These are phyloP conservation scores for Pectinophora gossypiella DNA, from an alignment of 1,140 invertebrate genomes.

Conservation along the genomic window DNA sequence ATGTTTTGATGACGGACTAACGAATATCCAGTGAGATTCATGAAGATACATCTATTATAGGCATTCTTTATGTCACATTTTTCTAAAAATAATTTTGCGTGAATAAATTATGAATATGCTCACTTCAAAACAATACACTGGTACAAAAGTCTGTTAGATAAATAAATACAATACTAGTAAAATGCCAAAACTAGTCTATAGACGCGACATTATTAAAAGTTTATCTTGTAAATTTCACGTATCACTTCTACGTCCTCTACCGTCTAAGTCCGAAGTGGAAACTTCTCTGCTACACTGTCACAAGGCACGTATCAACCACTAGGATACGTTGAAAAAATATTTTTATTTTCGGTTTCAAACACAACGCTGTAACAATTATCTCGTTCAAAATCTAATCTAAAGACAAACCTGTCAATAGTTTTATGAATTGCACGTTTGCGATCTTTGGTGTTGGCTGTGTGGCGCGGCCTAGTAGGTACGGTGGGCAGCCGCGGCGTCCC, in stretches of 20 bases:
- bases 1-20: constrained; percentile 2
- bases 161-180: constrained; percentile 45
- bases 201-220: constrained; percentile 31
- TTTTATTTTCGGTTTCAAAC: constrained; percentile 38
- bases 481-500: constrained; percentile 8
- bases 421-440: constrained; percentile 37
- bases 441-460: constrained; percentile 49
- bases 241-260: neutral
- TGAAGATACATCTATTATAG: no score
- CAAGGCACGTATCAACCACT: constrained; percentile 61
- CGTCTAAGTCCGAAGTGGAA: neutral
- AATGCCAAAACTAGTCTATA: constrained; percentile 54
- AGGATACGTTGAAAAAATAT: constrained; percentile 68
- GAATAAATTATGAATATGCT: constrained; percentile 12
- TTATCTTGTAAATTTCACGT: neutral
- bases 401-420: constrained; percentile 14
- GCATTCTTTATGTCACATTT: no score
- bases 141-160: constrained; percentile 22
- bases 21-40: constrained; percentile 12
- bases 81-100: constrained; percentile 24
- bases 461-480: constrained; percentile 17
- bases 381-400: constrained; percentile 4
- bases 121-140: constrained; percentile 22
- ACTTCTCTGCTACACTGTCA: constrained; percentile 39
- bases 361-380: constrained; percentile 17